Evolutionary conservation across 1,140 invertebrate genomes (phyloP).

Genomic region (Caenorhabditis brenneri): DNA sequence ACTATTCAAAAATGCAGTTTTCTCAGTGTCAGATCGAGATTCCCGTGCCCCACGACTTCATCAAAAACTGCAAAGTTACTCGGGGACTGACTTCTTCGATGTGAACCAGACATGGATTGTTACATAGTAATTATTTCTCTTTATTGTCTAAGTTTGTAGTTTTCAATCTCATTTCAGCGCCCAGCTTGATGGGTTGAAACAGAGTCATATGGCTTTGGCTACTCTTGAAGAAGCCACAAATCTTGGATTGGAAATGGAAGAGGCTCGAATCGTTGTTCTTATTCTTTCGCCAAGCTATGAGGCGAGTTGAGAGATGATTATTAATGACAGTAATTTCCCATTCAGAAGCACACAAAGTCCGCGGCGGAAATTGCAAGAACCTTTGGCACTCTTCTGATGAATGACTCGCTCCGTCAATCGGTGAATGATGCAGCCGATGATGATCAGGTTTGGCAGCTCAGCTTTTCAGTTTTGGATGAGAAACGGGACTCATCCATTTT

Average conservation of each 20-base stretch:
- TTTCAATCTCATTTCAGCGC: slow-evolving; percentile 52
- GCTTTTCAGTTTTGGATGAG: not conserved
- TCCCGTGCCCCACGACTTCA: not conserved
- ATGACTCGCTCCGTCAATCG: slow-evolving; percentile 50
- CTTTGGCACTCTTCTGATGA: slow-evolving; percentile 64
- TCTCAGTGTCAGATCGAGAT: slow-evolving; percentile 1
- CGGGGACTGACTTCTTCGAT: slow-evolving; percentile 32
- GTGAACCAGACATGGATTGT: slow-evolving; percentile 59
- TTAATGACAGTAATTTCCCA: not conserved
- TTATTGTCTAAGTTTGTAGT: slow-evolving; percentile 32
- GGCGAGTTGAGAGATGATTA: not conserved
- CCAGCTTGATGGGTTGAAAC: slow-evolving; percentile 6
- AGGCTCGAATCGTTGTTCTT: slow-evolving; percentile 76
- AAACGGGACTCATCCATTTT: no score
- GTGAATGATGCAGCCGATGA: slow-evolving; percentile 68
- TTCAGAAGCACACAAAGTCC: slow-evolving; percentile 66
- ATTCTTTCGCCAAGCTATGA: slow-evolving; percentile 74
- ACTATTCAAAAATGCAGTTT: slow-evolving; percentile 6
- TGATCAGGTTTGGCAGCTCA: slow-evolving; percentile 73
- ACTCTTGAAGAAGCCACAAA: slow-evolving; percentile 75
- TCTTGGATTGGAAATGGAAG: slow-evolving; percentile 75
- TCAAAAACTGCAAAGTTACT: slow-evolving; percentile 32
- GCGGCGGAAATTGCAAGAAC: slow-evolving; percentile 66
- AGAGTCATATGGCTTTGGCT: slow-evolving; percentile 75
- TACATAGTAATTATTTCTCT: slow-evolving; percentile 47